These are phyloP conservation scores for Anguilla obscura DNA, from an alignment of 2,797 vertebrate genomes.

Conservation along the genomic window DNA sequence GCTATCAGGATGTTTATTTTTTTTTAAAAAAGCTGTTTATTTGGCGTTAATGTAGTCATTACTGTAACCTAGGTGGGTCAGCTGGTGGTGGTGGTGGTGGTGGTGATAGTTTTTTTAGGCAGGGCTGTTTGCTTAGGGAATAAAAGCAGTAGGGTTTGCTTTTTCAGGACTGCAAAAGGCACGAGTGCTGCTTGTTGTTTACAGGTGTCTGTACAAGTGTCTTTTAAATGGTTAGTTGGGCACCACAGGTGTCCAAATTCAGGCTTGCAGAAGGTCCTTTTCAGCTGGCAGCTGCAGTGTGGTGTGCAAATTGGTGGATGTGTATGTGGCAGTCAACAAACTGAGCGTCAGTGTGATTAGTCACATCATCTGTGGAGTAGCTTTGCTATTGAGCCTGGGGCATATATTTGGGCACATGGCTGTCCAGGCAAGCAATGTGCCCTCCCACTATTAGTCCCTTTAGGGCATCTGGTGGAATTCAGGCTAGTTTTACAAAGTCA, in stretches of 20 bases:
- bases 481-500: neutral
- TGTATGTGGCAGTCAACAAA: neutral
- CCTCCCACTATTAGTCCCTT: neutral
- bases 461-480: neutral
- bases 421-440: neutral
- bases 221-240: neutral
- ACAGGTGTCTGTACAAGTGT: neutral
- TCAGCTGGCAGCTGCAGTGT: neutral
- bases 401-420: neutral
- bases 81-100: neutral
- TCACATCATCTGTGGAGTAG: neutral
- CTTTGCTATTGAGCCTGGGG: neutral
- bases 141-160: neutral
- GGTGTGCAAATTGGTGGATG: neutral
- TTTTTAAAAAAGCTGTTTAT: too few relatives aligned
- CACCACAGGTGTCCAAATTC: neutral
- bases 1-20: neutral
- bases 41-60: neutral
- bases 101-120: neutral
- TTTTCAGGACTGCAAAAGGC: neutral
- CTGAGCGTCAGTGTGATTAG: neutral
- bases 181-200: neutral
- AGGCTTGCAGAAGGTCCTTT: neutral
- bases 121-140: neutral
- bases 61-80: neutral